Percentiles rank a stretch among this genome's conserved stretches.
Conservation (phyloP, 2,888 invertebrate genomes). For the Eretmocerus hayati region DNA sequence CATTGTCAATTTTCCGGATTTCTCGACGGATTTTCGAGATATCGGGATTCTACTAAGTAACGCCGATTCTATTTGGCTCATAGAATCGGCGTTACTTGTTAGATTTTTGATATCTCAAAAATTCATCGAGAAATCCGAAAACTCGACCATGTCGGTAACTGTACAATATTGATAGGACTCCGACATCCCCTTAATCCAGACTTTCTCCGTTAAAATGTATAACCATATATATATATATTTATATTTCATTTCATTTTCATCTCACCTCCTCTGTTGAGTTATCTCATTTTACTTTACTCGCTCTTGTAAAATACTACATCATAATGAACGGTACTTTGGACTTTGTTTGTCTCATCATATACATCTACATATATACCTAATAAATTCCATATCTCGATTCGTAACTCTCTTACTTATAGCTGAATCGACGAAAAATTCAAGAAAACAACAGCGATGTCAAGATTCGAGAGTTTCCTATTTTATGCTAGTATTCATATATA, state of each 20-base stretch:
- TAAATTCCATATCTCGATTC: conserved; percentile 8
- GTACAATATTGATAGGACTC: no score
- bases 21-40: no score
- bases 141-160: no score
- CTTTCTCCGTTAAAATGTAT: background rate
- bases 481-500: conserved; percentile 3
- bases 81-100: no score
- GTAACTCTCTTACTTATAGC: background rate
- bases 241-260: conserved; percentile 9
- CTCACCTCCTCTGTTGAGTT: conserved; percentile 1
- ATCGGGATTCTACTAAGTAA: no score
- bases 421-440: background rate
- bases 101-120: no score
- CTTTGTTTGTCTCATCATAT: conserved; percentile 8
- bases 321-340: conserved; percentile 19
- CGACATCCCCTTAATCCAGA: no score
- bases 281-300: conserved; percentile 4
- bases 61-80: no score
- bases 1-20: no score
- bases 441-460: background rate
- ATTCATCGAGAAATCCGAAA: no score
- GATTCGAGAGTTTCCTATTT: background rate
- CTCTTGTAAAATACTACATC: conserved; percentile 14
- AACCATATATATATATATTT: no score
- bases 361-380: conserved; percentile 5